Conservation (phyloP, 1,140 invertebrate species). For the Euura lappo region DNA sequence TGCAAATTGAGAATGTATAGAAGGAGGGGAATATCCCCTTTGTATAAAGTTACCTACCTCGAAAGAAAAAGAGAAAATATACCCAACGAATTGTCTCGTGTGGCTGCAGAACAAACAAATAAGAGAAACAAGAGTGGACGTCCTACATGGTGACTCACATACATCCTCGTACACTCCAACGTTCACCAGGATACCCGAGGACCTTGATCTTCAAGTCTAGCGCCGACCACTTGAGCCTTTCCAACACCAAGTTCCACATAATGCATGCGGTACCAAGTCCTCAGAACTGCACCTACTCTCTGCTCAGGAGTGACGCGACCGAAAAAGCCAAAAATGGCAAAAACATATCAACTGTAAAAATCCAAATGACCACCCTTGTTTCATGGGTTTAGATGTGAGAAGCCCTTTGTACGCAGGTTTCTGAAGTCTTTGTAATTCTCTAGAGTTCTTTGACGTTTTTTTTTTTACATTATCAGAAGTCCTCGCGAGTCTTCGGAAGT, state of each 20-base stretch:
- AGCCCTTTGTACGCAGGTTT: too few relatives aligned
- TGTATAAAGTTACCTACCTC: neutral
- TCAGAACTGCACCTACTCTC: neutral
- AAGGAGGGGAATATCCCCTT: neutral
- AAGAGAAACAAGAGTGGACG: neutral
- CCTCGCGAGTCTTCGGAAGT: too few relatives aligned
- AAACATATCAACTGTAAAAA: too few relatives aligned
- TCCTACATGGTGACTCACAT: neutral
- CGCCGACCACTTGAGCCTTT: neutral
- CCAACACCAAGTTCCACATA: neutral
- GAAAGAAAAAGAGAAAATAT: neutral
- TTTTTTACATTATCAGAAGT: too few relatives aligned
- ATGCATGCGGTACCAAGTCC: neutral
- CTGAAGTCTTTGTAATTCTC: too few relatives aligned
- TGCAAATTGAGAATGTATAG: neutral
- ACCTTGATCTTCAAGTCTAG: neutral
- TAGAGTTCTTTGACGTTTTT: too few relatives aligned
- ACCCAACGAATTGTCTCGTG: conserved; percentile 2
- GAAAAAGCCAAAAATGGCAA: too few relatives aligned
- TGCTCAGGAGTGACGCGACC: neutral
- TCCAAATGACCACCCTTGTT: too few relatives aligned
- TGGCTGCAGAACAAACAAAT: neutral
- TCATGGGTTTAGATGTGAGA: too few relatives aligned
- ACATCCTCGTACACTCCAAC: neutral
- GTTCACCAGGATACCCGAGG: neutral